phyloP scores from a whole-genome alignment of 2,797 vertebrate species.

The Lacerta agilis region DNA sequence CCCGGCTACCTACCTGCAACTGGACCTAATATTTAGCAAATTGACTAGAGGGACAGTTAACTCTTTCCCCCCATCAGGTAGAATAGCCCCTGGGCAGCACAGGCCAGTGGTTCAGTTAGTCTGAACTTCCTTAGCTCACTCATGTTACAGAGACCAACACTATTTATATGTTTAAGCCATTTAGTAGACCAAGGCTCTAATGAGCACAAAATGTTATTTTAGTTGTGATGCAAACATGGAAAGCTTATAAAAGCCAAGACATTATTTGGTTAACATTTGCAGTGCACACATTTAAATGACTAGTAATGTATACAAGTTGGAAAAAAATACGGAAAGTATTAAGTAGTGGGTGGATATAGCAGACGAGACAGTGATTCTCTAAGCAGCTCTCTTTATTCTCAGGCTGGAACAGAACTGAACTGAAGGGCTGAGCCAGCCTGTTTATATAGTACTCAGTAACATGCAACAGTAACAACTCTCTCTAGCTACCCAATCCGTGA shows the following conservation, averaged over 20 bases:
- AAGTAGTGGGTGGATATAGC: no score
- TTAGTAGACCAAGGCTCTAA: background rate
- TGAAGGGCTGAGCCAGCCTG: no score
- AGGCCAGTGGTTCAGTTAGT: background rate
- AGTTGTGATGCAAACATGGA: background rate
- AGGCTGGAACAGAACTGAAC: no score
- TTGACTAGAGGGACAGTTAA: background rate
- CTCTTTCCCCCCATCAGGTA: background rate
- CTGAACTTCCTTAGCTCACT: background rate
- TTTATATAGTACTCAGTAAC: no score
- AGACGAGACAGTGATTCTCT: no score
- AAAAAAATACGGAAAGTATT: background rate
- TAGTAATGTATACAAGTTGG: background rate
- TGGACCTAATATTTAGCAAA: background rate
- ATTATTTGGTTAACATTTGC: conserved; percentile 22
- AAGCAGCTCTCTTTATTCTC: no score
- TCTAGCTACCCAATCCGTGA: no score
- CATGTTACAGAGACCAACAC: background rate
- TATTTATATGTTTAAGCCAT: background rate
- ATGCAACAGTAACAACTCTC: no score
- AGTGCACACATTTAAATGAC: background rate
- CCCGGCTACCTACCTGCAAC: no score
- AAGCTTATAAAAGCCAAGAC: background rate
- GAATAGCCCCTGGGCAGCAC: background rate
- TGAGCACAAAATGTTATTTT: background rate